Base-by-base conservation (phyloP, 1,140 invertebrate genomes). In the Formica selysi region DNA sequence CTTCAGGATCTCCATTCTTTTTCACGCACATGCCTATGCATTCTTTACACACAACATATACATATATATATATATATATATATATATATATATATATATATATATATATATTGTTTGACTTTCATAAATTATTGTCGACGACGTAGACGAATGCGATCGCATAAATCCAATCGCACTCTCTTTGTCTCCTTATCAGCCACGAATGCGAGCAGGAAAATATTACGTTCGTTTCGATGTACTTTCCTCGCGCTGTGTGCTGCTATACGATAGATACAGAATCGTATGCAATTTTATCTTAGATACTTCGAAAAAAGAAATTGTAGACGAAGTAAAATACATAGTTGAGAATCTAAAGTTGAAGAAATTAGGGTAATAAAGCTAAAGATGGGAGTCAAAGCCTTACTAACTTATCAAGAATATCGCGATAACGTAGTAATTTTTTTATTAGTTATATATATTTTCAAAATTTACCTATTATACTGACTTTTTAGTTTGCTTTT, bases 131-230 rank as follows among this genome's bases (percentile, higher is more conserved):
- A 61, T 83, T 48, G 68, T 22, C 29, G 29, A 29, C 54, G 54
- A 83, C 67, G 67, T 71, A 38, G 51, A 81, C 51, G 79, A 81
- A 81, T 83, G 41, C 79, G 79, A 74, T 74, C 79, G 79, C 79
- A 83, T 74, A 83, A 83, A 83, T 83, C 51, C 79, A 64, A 74
- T 83, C 68, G 67, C 68, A 54, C 29, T 73, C 38, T 83, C 79
- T 83, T 73, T 74, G 54, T 83, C 51, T 61, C 26, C 54, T 74
- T 83, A 83, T 83, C 79, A 74, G 68, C 68, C 64, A 6, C 22
- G 65, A 38, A n/a, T 29, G 16, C 22, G n/a, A 74, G n/a, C 19
- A 48, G 54, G 41, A 48, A 83, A 83, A 74, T 44, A 57, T 59
- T 79, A 54, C 68, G 22, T 79, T 54, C 51, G 19, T 7, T 57